Evolutionary conservation across 2,888 invertebrate genomes (phyloP).

Genomic region (Aphrophora alni): DNA sequence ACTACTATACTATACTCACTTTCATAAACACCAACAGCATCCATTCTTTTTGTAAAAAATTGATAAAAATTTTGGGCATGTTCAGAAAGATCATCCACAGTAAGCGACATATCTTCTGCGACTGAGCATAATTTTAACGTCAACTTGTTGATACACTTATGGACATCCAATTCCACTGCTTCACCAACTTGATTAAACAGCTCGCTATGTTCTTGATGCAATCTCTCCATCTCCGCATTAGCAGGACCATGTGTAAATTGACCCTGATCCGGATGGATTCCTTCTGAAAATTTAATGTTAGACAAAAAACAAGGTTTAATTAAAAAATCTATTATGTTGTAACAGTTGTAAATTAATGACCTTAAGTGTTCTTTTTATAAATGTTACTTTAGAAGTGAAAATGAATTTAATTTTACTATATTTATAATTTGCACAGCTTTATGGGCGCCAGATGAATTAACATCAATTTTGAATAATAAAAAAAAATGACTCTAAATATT

Average conservation of each 20-base stretch:
- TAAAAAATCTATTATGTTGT: too few relatives aligned
- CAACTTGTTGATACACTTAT: conserved; percentile 71
- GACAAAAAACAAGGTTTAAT: background rate
- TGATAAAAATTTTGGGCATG: conserved; percentile 87
- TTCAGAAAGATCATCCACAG: conserved; percentile 87
- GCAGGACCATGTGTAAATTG: conserved; percentile 47
- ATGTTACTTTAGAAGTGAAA: too few relatives aligned
- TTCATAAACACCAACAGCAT: conserved; percentile 68
- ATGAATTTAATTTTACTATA: too few relatives aligned
- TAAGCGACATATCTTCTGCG: conserved; percentile 59
- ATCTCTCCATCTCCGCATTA: conserved; percentile 54
- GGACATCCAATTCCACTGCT: conserved; percentile 67
- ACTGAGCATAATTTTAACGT: conserved; percentile 60
- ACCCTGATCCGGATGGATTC: conserved; percentile 42
- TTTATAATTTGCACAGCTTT: too few relatives aligned
- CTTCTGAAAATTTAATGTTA: conserved; percentile 45
- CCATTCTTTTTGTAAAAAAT: conserved; percentile 75
- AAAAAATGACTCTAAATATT: too few relatives aligned
- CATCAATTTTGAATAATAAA: too few relatives aligned
- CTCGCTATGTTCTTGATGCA: conserved; percentile 59
- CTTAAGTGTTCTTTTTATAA: too few relatives aligned
- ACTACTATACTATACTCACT: conserved; percentile 51
- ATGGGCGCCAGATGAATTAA: too few relatives aligned
- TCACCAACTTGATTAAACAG: conserved; percentile 58
- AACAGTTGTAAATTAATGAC: too few relatives aligned